Evolutionary conservation across 2,113 vertebrate genomes (phyloP).

Genomic region (Aphelocoma coerulescens): DNA sequence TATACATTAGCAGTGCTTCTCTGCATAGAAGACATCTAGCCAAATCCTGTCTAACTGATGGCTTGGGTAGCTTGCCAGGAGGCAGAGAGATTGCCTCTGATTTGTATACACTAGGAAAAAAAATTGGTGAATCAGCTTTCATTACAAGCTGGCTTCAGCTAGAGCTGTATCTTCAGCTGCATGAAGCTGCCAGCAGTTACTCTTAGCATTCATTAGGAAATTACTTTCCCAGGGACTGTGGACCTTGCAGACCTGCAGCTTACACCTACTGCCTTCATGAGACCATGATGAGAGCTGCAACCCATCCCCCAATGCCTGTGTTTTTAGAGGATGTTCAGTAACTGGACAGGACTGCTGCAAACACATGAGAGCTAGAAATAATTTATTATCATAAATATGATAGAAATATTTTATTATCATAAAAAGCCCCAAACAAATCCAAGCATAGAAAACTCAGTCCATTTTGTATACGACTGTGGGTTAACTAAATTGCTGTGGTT

Average conservation of each 20-base stretch:
- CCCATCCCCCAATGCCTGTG: accelerated
- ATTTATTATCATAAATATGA: background rate
- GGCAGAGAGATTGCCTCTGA: background rate
- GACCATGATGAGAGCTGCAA: background rate
- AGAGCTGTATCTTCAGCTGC: background rate
- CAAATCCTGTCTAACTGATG: background rate
- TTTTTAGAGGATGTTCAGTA: background rate
- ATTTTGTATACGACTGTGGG: background rate
- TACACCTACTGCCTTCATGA: background rate
- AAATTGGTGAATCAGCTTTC: background rate
- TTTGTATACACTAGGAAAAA: background rate
- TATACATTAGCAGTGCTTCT: background rate
- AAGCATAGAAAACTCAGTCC: background rate
- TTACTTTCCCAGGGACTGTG: background rate
- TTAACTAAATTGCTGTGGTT: background rate
- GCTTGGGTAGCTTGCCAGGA: background rate
- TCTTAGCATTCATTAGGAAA: background rate
- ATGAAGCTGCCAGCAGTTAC: background rate
- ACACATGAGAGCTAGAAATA: accelerated
- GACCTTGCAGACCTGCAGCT: background rate
- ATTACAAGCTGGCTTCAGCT: background rate
- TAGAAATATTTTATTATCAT: background rate
- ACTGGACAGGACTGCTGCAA: background rate
- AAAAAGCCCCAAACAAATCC: background rate
- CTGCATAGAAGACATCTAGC: background rate